These are phyloP conservation scores for Sericinus montela DNA, from an alignment of 2,888 invertebrate genomes.

Conservation along the genomic window DNA sequence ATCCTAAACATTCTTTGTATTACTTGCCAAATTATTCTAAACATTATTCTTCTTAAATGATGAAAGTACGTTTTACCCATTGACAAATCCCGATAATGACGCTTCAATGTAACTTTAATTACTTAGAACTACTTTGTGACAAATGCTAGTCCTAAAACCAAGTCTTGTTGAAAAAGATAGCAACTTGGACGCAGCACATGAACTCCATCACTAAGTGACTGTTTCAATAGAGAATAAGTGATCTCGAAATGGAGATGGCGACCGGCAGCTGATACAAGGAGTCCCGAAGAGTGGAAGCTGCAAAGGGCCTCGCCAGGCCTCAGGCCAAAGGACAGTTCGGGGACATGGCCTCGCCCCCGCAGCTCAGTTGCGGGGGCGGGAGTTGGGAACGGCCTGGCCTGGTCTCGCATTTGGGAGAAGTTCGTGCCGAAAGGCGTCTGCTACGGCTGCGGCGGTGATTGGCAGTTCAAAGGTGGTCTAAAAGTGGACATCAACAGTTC, in stretches of 20 bases:
- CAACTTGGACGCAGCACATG: constrained; percentile 15
- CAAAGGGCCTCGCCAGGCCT: constrained; percentile 49
- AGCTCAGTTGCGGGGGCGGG: constrained; percentile 50
- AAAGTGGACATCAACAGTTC: constrained; percentile 66
- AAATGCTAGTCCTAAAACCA: constrained; percentile 9
- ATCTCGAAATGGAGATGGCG: constrained; percentile 75
- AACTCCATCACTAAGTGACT: constrained; percentile 41
- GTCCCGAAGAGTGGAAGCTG: constrained; percentile 71
- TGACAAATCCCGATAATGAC: constrained; percentile 39
- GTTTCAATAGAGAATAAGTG: constrained; percentile 55
- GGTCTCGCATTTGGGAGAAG: constrained; percentile 47
- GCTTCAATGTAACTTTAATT: constrained; percentile 6
- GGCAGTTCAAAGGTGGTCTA: constrained; percentile 61
- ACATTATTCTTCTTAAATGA: no score
- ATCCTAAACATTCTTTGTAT: no score
- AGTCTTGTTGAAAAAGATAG: constrained; percentile 17
- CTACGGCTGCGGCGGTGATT: constrained; percentile 69
- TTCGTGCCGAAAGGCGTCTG: constrained; percentile 64
- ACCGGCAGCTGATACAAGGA: constrained; percentile 64
- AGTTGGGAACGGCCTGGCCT: constrained; percentile 19
- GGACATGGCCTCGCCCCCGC: constrained; percentile 76
- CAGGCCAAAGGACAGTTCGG: constrained; percentile 41
- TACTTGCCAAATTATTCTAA: no score
- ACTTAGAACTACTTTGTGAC: constrained; percentile 9
- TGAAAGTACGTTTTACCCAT: no score